A percentile compares a stretch with the other conserved stretches of the same genome.
phyloP scores from a whole-genome alignment of 2,888 invertebrate genomes.

The Chydorus sphaericus region DNA sequence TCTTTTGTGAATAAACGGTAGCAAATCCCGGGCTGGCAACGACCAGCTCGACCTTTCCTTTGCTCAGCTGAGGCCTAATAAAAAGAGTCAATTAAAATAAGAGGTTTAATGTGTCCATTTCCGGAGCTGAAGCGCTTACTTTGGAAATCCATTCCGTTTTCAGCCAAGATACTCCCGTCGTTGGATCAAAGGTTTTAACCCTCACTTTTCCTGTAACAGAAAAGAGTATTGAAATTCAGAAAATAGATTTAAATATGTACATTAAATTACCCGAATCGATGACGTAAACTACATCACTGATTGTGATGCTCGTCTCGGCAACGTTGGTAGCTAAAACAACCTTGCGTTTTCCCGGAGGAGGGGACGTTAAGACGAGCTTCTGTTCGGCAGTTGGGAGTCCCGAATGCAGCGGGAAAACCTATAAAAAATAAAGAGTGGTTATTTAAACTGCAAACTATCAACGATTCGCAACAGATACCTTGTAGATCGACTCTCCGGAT shows the following conservation, averaged over 20 bases:
- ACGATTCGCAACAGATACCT: too few relatives aligned
- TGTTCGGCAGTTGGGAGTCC: slow-evolving; percentile 72
- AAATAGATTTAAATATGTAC: too few relatives aligned
- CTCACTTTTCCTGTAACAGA: too few relatives aligned
- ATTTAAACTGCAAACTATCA: too few relatives aligned
- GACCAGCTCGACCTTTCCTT: slow-evolving; percentile 76
- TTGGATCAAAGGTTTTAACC: slow-evolving; percentile 72
- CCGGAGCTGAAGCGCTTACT: slow-evolving; percentile 65
- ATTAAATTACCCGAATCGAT: slow-evolving; percentile 74
- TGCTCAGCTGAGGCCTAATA: slow-evolving; percentile 72
- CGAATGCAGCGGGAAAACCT: slow-evolving; percentile 72
- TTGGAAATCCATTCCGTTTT: slow-evolving; percentile 60
- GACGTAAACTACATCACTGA: slow-evolving; percentile 86
- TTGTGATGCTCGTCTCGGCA: slow-evolving; percentile 90
- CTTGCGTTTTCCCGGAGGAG: slow-evolving; percentile 51
- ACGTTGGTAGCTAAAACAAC: slow-evolving; percentile 83
- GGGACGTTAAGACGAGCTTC: slow-evolving; percentile 55
- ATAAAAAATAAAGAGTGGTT: too few relatives aligned
- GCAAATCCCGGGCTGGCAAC: slow-evolving; percentile 73
- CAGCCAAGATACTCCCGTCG: slow-evolving; percentile 51
- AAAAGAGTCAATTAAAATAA: too few relatives aligned
- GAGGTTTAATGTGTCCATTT: too few relatives aligned
- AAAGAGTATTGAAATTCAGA: too few relatives aligned
- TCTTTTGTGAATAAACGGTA: slow-evolving; percentile 59
- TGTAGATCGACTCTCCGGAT: too few relatives aligned